phyloP scores from a whole-genome alignment of 2,797 vertebrate species.

The Lepilemur septentrionalis region DNA sequence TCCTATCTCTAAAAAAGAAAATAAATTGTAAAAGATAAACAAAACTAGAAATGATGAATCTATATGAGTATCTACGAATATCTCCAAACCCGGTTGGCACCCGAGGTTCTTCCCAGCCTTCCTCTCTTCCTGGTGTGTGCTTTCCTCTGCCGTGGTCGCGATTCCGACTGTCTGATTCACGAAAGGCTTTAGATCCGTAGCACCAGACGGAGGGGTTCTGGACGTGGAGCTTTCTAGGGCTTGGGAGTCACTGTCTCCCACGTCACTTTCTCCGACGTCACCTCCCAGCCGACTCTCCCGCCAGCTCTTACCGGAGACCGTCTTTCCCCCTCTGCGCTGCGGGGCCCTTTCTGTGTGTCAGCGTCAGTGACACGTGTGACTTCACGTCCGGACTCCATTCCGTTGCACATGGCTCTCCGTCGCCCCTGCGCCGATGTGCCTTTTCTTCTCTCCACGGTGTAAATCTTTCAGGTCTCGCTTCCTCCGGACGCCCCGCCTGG shows the following conservation, averaged over 20 bases:
- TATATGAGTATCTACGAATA: background rate
- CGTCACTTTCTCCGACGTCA: accelerated
- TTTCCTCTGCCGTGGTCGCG: accelerated
- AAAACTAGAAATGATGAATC: background rate
- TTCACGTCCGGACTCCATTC: background rate
- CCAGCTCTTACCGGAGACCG: accelerated
- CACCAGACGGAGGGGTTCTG: too few relatives aligned
- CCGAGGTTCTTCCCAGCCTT: accelerated
- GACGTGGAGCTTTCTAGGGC: accelerated
- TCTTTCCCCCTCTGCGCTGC: accelerated
- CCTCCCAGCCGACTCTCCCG: background rate
- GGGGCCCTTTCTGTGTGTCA: accelerated
- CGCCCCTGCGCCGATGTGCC: accelerated
- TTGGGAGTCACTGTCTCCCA: accelerated
- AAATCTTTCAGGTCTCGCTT: background rate
- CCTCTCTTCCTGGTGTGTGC: background rate
- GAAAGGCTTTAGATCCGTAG: accelerated
- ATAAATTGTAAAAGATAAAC: background rate
- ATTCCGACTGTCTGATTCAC: accelerated
- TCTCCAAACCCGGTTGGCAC: background rate
- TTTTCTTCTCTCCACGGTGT: accelerated
- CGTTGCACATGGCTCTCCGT: background rate
- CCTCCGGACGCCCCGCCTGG: background rate
- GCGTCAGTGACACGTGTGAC: accelerated
- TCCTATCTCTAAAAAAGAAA: background rate